Percentiles rank a stretch among this genome's conserved stretches.
Evolutionary conservation across 1,140 invertebrate species (phyloP).

Genomic region (Polyergus mexicanus): DNA sequence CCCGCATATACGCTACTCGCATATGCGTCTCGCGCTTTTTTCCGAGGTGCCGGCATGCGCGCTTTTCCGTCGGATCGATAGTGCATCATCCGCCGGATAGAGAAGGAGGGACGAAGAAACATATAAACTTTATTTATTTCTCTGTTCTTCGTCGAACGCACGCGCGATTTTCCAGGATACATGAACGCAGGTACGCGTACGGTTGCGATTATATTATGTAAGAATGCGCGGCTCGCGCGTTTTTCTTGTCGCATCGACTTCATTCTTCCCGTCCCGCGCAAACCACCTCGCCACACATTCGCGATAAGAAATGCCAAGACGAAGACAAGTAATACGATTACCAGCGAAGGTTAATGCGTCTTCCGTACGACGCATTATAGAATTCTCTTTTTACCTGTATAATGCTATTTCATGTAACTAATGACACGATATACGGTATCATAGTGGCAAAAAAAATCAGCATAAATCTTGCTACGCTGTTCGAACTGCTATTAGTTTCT

Average conservation of each 20-base stretch:
- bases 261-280: conserved; percentile 70
- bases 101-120: not conserved
- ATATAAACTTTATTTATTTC: conserved; percentile 34
- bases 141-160: not conserved
- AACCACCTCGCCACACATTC: conserved; percentile 37
- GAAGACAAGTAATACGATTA: conserved; percentile 60
- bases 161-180: not conserved
- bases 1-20: not conserved
- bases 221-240: conserved; percentile 52
- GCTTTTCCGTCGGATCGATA: conserved; percentile 45
- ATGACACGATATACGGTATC: conserved; percentile 1
- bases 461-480: conserved; percentile 1
- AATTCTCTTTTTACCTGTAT: conserved; percentile 7
- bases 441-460: not conserved
- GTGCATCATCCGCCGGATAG: not conserved
- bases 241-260: conserved; percentile 56
- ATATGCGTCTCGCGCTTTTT: not conserved
- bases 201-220: conserved; percentile 63
- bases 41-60: not conserved
- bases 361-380: not conserved
- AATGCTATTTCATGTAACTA: not conserved
- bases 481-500: conserved; percentile 9
- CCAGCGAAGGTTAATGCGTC: conserved; percentile 61
- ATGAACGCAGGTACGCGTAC: conserved; percentile 27
- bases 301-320: conserved; percentile 59